phyloP scores from a whole-genome alignment of 2,797 vertebrate species.

The Phoeniculus purpureus region DNA sequence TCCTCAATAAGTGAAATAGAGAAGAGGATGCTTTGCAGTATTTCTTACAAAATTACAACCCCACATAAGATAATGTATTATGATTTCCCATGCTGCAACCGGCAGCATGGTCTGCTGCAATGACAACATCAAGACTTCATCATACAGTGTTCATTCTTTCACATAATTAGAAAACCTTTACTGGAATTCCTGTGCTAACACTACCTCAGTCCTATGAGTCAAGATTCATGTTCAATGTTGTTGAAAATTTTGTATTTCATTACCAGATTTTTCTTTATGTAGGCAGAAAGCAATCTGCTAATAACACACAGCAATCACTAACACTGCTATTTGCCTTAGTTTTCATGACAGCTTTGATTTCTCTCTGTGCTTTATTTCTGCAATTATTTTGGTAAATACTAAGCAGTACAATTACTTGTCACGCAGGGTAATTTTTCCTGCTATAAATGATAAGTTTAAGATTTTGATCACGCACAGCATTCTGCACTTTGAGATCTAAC shows the following conservation, averaged over 20 bases:
- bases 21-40: not conserved
- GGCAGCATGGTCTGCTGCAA: not conserved
- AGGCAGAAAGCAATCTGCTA: not conserved
- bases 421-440: not conserved
- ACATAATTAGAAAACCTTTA: not conserved
- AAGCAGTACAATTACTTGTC: not conserved
- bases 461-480: not conserved
- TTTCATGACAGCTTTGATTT: not conserved
- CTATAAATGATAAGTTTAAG: not conserved
- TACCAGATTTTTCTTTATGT: not conserved
- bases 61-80: not conserved
- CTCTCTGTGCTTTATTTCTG: not conserved
- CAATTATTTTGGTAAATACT: not conserved
- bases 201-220: not conserved
- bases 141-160: not conserved
- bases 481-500: not conserved
- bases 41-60: not conserved
- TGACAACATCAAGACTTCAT: not conserved
- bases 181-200: not conserved
- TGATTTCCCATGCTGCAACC: not conserved
- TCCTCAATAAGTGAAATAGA: slow-evolving; percentile 74
- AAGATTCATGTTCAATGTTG: not conserved
- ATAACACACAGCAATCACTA: not conserved
- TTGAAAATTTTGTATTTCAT: not conserved
- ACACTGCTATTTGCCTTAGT: not conserved